Evolutionary conservation across 1,140 invertebrate genomes (phyloP), one percentile per base, ranked within the genome.

Genomic region (Lineus longissimus): DNA sequence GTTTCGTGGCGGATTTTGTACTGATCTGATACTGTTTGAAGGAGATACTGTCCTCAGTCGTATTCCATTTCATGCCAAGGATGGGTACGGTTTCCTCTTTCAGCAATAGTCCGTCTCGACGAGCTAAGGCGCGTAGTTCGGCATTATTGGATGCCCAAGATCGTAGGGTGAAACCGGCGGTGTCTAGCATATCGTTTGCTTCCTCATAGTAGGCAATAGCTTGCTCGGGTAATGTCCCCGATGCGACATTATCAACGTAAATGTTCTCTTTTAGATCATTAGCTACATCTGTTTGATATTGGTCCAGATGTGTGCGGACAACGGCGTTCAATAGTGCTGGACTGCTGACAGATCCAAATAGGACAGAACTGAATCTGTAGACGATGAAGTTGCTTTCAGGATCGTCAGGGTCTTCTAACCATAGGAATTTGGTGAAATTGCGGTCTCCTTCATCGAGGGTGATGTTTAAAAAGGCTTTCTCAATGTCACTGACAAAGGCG

Each of bases 21-120:
- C 11, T n/a, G 11, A n/a, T 43, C n/a, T 11, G 11, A 43, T n/a
- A 13, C 40, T 43, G 11, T n/a, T 43, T 13, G 11, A n/a, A n/a
- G 40, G 11, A 11, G n/a, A 43, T 43, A 11, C n/a, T n/a, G 11
- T 13, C n/a, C 11, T 43, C 11, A 11, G n/a, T 13, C 7, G 55
- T 57, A 30, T 57, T 25, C 55, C 55, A 57, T 23, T 25, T 57
- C 22, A 57, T 57, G 2, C 55, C 55, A 11, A 57, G 29, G 6
- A 27, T n/a, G 17, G 2, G 2, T 4, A 30, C 29, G 17, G 7
- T 27, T 4, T 2, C 7, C 7, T 36, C 33, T 36, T 22, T 30
- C 17, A 23, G 22, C 7, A 30, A 11, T 7, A 57, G 7, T 9
- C 29, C 29, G 22, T 9, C 22, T 2, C 7, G 7, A 23, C 2